phyloP scores from a whole-genome alignment of 2,113 vertebrate genomes.

The Pogonocichla stellata region DNA sequence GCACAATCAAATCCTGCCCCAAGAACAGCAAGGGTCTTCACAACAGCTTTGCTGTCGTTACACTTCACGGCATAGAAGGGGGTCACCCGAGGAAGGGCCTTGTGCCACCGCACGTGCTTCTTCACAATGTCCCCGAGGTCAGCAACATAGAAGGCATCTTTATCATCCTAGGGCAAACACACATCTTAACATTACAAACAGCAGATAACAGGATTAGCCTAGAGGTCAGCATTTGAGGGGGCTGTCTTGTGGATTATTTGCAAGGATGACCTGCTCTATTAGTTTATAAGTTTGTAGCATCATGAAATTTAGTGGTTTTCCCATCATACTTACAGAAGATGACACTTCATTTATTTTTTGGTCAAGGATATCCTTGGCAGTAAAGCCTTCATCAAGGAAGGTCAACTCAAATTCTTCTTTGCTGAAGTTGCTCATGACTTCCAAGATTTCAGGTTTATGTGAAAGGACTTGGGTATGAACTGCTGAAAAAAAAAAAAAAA shows the following conservation, averaged over 20 bases:
- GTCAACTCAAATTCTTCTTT: slow-evolving; percentile 83
- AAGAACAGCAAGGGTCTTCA: slow-evolving; percentile 86
- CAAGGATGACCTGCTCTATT: background rate
- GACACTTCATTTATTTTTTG: slow-evolving; percentile 97
- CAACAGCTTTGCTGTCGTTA: slow-evolving; percentile 87
- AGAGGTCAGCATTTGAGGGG: background rate
- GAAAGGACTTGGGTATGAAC: slow-evolving; percentile 53
- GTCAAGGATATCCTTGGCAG: slow-evolving; percentile 91
- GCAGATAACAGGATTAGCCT: background rate
- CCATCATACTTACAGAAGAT: slow-evolving; percentile 80
- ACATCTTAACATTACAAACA: background rate
- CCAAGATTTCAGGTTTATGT: background rate
- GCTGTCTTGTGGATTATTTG: background rate
- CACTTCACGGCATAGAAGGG: slow-evolving; percentile 98
- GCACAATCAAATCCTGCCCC: slow-evolving; percentile 97
- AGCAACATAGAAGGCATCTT: slow-evolving; percentile 96
- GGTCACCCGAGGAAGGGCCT: slow-evolving; percentile 86
- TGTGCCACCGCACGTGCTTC: slow-evolving; percentile 91
- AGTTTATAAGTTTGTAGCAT: background rate
- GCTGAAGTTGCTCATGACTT: slow-evolving; percentile 79
- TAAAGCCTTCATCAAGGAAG: slow-evolving; percentile 95
- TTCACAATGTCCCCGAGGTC: slow-evolving; percentile 93
- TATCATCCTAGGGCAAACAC: slow-evolving; percentile 84
- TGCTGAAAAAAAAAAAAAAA: background rate
- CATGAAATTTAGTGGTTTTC: background rate